phyloP scores from a whole-genome alignment of 2,113 vertebrate species.

The Etheostoma cragini region DNA sequence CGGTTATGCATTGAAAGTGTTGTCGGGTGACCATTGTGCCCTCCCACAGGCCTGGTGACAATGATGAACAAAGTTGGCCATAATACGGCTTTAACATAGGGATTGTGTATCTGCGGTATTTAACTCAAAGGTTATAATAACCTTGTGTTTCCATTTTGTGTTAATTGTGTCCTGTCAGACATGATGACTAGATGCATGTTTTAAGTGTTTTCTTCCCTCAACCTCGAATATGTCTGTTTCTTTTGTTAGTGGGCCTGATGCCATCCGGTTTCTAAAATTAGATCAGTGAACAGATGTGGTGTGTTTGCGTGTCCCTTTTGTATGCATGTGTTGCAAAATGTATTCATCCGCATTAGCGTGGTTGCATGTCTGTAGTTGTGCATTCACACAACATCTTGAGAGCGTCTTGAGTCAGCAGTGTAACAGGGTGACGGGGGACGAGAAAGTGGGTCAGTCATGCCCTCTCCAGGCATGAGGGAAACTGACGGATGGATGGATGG shows the following conservation, averaged over 20 bases:
- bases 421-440: slow-evolving; percentile 28
- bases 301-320: slow-evolving; percentile 45
- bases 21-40: background rate
- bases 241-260: slow-evolving; percentile 3
- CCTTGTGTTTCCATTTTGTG: background rate
- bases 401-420: slow-evolving; percentile 72
- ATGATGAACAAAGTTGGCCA: background rate
- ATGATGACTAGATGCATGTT: background rate
- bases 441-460: slow-evolving; percentile 73
- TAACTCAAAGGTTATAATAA: too few species aligned
- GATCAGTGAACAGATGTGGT: slow-evolving; percentile 59
- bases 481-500: slow-evolving; percentile 8
- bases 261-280: slow-evolving; percentile 63
- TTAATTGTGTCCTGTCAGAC: background rate
- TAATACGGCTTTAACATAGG: background rate
- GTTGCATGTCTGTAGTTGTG: slow-evolving; percentile 31
- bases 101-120: too few species aligned
- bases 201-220: background rate
- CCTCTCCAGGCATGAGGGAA: slow-evolving; percentile 48
- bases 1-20: background rate
- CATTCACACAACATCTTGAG: slow-evolving; percentile 58
- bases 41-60: background rate
- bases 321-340: slow-evolving; percentile 50
- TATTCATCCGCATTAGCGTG: slow-evolving; percentile 47
- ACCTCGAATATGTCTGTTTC: background rate